phyloP scores from a whole-genome alignment of 1,140 invertebrate genomes.

The Colletes gigas region DNA sequence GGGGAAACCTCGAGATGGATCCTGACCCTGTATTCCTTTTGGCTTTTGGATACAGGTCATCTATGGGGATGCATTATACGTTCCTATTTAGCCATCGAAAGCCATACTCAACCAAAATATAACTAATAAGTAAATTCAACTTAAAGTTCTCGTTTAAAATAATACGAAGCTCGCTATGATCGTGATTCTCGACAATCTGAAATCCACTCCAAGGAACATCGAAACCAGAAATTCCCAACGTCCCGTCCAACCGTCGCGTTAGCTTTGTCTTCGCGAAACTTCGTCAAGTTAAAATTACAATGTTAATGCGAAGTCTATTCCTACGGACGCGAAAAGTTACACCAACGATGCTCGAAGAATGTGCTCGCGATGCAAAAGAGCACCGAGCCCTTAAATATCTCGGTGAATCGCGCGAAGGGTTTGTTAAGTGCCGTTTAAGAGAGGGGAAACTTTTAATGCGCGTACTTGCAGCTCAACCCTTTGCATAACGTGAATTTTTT shows the following conservation, averaged over 20 bases:
- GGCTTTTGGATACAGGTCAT: not conserved
- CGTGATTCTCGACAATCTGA: too few relatives aligned
- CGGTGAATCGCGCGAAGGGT: not conserved
- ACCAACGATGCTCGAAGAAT: not conserved
- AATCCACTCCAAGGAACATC: not conserved
- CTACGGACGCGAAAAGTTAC: not conserved
- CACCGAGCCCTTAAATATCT: not conserved
- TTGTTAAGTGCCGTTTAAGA: not conserved
- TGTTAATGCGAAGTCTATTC: not conserved
- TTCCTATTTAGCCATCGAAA: not conserved
- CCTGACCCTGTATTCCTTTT: conserved; percentile 13
- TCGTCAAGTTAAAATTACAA: not conserved
- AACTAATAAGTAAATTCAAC: too few relatives aligned
- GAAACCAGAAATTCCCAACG: not conserved
- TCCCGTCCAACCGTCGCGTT: not conserved
- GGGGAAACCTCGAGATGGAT: conserved; percentile 23
- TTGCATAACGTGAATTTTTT: too few relatives aligned
- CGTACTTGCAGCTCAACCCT: not conserved
- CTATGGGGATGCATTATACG: not conserved
- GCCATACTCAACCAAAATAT: too few relatives aligned
- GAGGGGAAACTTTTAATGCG: not conserved
- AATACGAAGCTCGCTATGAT: too few relatives aligned
- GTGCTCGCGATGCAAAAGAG: not conserved
- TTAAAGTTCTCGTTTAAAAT: not conserved
- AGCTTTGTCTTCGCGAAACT: not conserved